phyloP scores from a whole-genome alignment of 2,113 vertebrate species.

The Barnardius zonarius region DNA sequence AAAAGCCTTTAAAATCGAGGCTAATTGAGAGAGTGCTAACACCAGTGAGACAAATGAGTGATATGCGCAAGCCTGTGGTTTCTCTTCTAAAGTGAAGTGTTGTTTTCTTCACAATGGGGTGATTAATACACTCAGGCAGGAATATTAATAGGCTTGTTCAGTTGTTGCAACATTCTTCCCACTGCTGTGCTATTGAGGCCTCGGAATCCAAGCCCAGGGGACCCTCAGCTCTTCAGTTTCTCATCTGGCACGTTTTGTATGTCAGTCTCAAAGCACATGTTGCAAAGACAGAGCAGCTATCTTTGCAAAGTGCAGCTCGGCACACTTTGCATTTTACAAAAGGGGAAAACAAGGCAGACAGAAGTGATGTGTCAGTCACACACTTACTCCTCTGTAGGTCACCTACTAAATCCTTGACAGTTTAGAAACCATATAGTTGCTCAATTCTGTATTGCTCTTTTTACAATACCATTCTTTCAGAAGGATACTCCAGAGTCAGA shows the following conservation, averaged over 20 bases:
- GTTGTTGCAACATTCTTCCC: slow-evolving; percentile 53
- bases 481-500: background rate
- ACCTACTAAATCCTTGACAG: background rate
- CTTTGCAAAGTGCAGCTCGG: background rate
- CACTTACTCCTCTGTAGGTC: background rate
- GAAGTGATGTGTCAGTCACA: background rate
- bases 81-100: slow-evolving; percentile 54
- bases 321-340: background rate
- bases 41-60: slow-evolving; percentile 37
- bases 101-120: slow-evolving; percentile 62
- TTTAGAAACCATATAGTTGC: background rate
- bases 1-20: slow-evolving; percentile 2
- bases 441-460: background rate
- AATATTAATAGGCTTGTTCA: slow-evolving; percentile 51
- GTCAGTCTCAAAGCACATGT: slow-evolving; percentile 19
- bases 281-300: background rate
- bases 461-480: background rate
- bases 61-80: slow-evolving; percentile 40
- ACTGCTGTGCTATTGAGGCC: slow-evolving; percentile 35
- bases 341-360: slow-evolving; percentile 19
- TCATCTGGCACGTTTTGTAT: slow-evolving; percentile 34
- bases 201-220: slow-evolving; percentile 1
- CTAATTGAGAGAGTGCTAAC: slow-evolving; percentile 50
- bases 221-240: slow-evolving; percentile 33
- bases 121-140: slow-evolving; percentile 59